Percentiles rank a stretch among this genome's conserved stretches.
These are phyloP conservation scores for Hypotaenidia okinawae DNA, from an alignment of 2,797 vertebrate genomes.

Conservation along the genomic window DNA sequence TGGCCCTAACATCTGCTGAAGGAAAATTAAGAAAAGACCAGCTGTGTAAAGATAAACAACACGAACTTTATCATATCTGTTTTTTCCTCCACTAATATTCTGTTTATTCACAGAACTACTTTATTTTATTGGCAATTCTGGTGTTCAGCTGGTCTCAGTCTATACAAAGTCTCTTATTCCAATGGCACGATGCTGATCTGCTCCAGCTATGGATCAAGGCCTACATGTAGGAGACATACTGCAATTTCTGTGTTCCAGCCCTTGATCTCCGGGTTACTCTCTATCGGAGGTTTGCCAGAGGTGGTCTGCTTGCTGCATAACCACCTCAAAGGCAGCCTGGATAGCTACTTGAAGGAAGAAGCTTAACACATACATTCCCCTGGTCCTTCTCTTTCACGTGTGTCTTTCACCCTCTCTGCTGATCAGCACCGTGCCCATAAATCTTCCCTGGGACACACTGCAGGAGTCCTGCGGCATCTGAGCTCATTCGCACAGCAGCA, in stretches of 20 bases:
- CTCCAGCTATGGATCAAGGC: not conserved
- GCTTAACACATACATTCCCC: not conserved
- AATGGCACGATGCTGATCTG: not conserved
- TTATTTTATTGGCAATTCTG: conserved; percentile 39
- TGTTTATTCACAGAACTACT: conserved; percentile 56
- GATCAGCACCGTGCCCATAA: not conserved
- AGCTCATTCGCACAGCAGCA: not conserved
- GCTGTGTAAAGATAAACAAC: conserved; percentile 48
- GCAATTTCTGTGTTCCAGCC: not conserved
- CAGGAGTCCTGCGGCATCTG: not conserved
- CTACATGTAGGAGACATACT: not conserved
- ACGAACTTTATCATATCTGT: conserved; percentile 27
- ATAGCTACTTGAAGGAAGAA: not conserved
- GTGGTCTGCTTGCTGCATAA: not conserved
- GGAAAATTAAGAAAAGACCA: conserved; percentile 41
- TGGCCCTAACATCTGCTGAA: not conserved
- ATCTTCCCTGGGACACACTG: not conserved
- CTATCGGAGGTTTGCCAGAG: not conserved
- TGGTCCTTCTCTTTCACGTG: not conserved
- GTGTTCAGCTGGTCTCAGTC: conserved; percentile 38
- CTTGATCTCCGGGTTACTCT: not conserved
- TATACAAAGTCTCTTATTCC: not conserved
- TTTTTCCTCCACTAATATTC: conserved; percentile 47
- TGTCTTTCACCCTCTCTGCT: not conserved
- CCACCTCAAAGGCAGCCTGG: not conserved